Conservation (phyloP, 1,140 invertebrate species). For the Euwallacea similis region DNA sequence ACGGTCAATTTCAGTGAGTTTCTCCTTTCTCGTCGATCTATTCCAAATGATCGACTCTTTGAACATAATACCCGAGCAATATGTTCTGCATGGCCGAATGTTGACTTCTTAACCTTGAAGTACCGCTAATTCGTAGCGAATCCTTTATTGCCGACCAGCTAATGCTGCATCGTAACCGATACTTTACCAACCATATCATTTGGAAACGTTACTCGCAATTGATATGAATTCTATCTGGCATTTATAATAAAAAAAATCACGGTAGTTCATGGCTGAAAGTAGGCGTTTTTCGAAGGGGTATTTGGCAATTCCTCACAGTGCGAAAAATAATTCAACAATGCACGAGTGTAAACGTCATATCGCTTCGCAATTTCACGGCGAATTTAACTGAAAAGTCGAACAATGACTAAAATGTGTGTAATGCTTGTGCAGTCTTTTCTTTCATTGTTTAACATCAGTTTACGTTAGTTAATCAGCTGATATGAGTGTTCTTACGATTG, state of each 20-base stretch:
- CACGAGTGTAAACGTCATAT: not conserved
- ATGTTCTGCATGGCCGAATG: conserved; percentile 17
- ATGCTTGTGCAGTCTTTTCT: conserved; percentile 10
- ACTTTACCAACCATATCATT: not conserved
- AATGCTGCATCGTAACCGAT: conserved; percentile 4
- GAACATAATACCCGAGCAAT: too few relatives aligned
- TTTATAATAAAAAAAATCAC: too few relatives aligned
- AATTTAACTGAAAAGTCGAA: conserved; percentile 13
- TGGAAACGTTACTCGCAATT: too few relatives aligned
- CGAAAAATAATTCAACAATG: not conserved
- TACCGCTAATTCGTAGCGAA: conserved; percentile 31
- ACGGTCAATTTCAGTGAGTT: too few relatives aligned
- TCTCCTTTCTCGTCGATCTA: too few relatives aligned
- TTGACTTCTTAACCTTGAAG: conserved; percentile 36
- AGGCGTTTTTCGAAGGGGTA: not conserved
- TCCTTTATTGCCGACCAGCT: conserved; percentile 2
- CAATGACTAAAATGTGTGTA: conserved; percentile 3
- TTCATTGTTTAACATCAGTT: not conserved
- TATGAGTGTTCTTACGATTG: too few relatives aligned
- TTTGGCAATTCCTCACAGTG: not conserved
- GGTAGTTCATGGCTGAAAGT: not conserved
- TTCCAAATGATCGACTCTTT: too few relatives aligned
- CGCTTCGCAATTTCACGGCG: conserved; percentile 1
- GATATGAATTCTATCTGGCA: too few relatives aligned
- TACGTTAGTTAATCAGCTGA: conserved; percentile 1